These are phyloP conservation scores for Oasisia sp. DNA, from an alignment of 2,888 invertebrate genomes.

Conservation along the genomic window DNA sequence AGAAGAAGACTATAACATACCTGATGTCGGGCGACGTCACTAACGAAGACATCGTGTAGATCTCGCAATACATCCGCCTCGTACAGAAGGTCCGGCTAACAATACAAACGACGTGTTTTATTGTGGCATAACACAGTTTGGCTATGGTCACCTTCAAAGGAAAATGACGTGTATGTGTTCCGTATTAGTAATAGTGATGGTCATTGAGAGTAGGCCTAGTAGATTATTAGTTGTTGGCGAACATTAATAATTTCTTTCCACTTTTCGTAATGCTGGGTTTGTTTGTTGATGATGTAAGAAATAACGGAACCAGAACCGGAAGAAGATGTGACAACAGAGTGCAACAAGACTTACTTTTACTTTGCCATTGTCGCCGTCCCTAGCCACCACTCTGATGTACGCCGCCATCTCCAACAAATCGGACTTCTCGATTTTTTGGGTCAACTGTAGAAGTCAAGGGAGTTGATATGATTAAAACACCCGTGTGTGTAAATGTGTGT, in stretches of 20 bases:
- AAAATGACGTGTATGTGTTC: too few relatives aligned
- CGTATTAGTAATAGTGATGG: too few relatives aligned
- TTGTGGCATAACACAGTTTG: not conserved
- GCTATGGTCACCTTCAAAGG: not conserved
- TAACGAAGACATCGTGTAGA: not conserved
- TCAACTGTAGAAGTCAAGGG: not conserved
- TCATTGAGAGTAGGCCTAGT: too few relatives aligned
- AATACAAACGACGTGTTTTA: not conserved
- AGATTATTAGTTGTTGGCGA: not conserved
- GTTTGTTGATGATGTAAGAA: not conserved
- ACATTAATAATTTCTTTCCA: not conserved
- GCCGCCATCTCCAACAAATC: not conserved
- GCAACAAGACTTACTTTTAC: not conserved
- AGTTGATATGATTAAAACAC: not conserved
- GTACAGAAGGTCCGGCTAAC: not conserved
- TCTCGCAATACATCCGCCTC: not conserved
- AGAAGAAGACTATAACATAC: not conserved
- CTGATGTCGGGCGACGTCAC: not conserved
- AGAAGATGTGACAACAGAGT: too few relatives aligned
- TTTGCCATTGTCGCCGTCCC: not conserved
- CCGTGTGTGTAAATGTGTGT: not conserved
- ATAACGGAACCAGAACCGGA: not conserved
- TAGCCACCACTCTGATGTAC: not conserved
- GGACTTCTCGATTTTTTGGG: not conserved
- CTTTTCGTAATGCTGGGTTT: not conserved